Evolutionary conservation across 2,113 vertebrate species (phyloP), one percentile per base, ranked within the genome.

Genomic region (Oreocharis arfaki): DNA sequence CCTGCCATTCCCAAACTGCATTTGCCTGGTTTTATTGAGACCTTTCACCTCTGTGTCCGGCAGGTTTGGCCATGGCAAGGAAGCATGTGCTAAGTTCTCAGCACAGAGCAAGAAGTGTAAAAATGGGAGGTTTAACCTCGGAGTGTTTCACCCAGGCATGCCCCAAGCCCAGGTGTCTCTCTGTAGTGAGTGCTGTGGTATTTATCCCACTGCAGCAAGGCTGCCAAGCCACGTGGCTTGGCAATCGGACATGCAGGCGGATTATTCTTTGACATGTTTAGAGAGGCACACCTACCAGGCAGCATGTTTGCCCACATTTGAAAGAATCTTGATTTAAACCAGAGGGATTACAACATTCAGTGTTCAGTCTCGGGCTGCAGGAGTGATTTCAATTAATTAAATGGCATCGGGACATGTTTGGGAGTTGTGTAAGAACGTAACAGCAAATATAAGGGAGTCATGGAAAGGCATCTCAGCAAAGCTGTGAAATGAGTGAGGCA

Each of bases 231-330:
- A 86, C 5, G 10, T 95, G 81, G 24, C 79, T 68, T 84, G 78
- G 93, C 92, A 87, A 4, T 76, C 0, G 0, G 79, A 46, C 42
- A 14, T 7, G 49, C 69, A 42, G 19, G 1, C 3, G 1, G 69
- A 64, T 77, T 77, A 47, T 70, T 84, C 82, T 77, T n/a, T 87
- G 89, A 52, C 74, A 75, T 84, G 47, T 83, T 89, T 76, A 37
- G 74, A 28, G 59, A 67, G 80, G 63, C 84, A 92, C 87, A 71
- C 77, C 93, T 94, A 87, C 83, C 81, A 83, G 90, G 78, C 92
- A 91, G 73, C 44, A 4, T 55, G 52, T 94, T 84, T 92, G 73
- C 49, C 89, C 89, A 52, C 63, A 11, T 95, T 76, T 91, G 87
- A 89, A 92, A 76, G 90, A 44, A 42, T 75, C 69, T 78, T 68